Percentiles rank a stretch among this genome's conserved stretches.
Evolutionary conservation across 2,797 vertebrate genomes (phyloP).

Genomic region (Lacerta viridis): DNA sequence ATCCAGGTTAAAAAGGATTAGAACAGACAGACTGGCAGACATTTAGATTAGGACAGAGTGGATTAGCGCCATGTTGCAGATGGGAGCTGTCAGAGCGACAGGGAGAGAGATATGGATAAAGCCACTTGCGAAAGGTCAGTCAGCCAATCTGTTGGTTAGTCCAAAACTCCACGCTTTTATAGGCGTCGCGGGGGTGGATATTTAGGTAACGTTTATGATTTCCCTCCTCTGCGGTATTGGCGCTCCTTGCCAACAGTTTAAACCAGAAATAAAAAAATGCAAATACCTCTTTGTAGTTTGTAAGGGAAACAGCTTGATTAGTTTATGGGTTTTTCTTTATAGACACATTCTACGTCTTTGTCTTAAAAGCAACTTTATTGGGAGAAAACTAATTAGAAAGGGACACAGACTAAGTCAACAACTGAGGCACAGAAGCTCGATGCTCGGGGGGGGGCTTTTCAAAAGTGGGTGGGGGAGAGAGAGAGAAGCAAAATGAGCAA

Average conservation of each 20-base stretch:
- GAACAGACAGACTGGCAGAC: not conserved
- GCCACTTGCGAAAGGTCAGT: conserved; percentile 14
- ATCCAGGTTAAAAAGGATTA: conserved; percentile 5
- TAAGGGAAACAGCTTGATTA: conserved; percentile 27
- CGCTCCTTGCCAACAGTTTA: not conserved
- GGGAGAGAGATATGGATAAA: not conserved
- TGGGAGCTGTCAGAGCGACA: not conserved
- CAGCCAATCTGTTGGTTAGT: not conserved
- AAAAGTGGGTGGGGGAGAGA: not conserved
- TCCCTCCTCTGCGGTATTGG: not conserved
- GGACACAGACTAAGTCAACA: conserved; percentile 15
- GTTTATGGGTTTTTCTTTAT: conserved; percentile 34
- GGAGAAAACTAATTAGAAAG: conserved; percentile 22
- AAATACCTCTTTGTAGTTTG: not conserved
- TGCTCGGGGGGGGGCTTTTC: not conserved
- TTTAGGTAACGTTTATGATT: not conserved
- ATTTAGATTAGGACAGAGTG: not conserved
- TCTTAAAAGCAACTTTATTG: conserved; percentile 21
- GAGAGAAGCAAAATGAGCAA: not conserved
- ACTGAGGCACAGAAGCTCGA: not conserved
- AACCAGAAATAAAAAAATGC: conserved; percentile 28
- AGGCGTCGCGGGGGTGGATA: not conserved
- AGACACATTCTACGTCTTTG: conserved; percentile 11
- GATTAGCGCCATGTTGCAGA: not conserved
- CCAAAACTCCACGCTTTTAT: not conserved